Evolutionary conservation across 2,797 vertebrate genomes (phyloP).

Genomic region (Tauraco hartlaubi): DNA sequence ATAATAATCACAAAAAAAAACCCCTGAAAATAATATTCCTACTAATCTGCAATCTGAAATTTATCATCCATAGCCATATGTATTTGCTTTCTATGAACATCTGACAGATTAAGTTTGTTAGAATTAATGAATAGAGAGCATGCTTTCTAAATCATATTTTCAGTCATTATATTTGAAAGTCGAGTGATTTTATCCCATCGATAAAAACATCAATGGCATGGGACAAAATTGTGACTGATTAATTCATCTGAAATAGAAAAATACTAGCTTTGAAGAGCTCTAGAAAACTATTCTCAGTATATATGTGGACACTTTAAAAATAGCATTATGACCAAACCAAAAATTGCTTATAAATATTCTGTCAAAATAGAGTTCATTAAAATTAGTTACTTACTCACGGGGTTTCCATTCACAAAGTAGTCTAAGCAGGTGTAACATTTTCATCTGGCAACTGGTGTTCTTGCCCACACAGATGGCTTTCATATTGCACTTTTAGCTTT

Average conservation of each 20-base stretch:
- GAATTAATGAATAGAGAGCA: neutral
- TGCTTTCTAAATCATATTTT: neutral
- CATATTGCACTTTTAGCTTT: neutral
- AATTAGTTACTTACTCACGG: neutral
- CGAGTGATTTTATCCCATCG: neutral
- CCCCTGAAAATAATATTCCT: neutral
- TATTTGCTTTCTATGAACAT: neutral
- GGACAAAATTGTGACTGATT: neutral
- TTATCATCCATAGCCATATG: neutral
- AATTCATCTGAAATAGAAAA: neutral
- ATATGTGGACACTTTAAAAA: neutral
- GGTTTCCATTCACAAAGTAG: neutral
- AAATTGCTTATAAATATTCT: neutral
- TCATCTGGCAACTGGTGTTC: neutral
- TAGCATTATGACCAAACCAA: neutral
- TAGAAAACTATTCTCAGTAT: neutral
- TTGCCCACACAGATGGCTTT: neutral
- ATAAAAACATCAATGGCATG: neutral
- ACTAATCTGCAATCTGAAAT: constrained; percentile 12
- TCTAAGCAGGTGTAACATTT: neutral
- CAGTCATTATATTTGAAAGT: neutral
- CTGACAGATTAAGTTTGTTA: neutral
- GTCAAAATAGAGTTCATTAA: neutral
- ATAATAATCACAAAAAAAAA: neutral
- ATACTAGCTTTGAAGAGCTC: neutral